A percentile compares a stretch with the other conserved stretches of the same genome.
Conservation (phyloP, 1,140 invertebrate genomes). For the Tigriopus japonicus region DNA sequence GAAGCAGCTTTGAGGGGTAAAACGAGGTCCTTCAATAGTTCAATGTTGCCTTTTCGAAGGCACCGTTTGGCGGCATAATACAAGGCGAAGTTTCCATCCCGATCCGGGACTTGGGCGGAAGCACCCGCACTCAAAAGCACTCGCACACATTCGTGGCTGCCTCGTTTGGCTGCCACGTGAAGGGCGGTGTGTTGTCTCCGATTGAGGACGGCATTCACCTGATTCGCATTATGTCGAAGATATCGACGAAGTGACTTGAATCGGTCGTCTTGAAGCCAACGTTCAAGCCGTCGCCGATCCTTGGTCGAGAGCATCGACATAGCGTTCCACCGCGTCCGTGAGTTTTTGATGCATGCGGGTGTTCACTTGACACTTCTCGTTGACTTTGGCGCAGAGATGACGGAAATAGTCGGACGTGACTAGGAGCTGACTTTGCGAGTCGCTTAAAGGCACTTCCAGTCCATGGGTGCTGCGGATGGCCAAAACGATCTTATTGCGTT, state of each 20-base stretch:
- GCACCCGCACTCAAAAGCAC: not conserved
- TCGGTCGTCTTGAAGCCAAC: too few species aligned
- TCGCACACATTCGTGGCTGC: not conserved
- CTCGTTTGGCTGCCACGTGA: slow-evolving; percentile 5
- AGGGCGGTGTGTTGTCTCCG: not conserved
- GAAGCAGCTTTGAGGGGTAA: not conserved
- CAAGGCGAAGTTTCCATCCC: not conserved
- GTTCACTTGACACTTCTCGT: too few species aligned
- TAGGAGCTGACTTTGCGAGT: not conserved
- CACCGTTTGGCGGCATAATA: slow-evolving; percentile 1
- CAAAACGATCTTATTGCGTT: slow-evolving; percentile 25
- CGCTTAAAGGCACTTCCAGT: slow-evolving; percentile 6
- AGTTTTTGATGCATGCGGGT: too few species aligned
- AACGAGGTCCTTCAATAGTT: not conserved
- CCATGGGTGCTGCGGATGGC: slow-evolving; percentile 1
- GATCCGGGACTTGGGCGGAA: not conserved
- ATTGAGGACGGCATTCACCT: not conserved
- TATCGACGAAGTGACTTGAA: too few species aligned
- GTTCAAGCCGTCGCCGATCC: too few species aligned
- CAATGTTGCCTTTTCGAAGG: not conserved
- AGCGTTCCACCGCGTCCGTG: too few species aligned
- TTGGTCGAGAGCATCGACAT: too few species aligned
- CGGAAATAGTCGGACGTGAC: not conserved
- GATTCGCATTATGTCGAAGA: too few species aligned
- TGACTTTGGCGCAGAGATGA: too few species aligned